Base-by-base conservation (phyloP, 23 tunicate genomes). In the Diplosoma virens region DNA sequence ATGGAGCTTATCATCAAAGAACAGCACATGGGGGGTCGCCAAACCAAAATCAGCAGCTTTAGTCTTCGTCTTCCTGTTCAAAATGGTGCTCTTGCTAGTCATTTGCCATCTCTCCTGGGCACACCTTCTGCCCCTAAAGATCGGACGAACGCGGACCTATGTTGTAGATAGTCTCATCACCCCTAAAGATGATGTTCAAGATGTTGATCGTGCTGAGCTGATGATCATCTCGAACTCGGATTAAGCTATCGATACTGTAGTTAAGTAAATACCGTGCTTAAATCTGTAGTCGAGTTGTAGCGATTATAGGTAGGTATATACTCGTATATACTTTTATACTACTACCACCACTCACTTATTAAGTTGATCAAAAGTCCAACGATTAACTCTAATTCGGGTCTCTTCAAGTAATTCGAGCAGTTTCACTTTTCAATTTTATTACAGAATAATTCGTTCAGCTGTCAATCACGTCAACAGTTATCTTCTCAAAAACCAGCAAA, bases 11-110 rank as follows among this genome's bases (percentile, higher is more conserved):
- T 68, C 54, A 68, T 68, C 53, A 68, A 68, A 68, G 75, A 68
- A 68, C 75, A 36, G 75, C 75, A 68, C 32, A 34, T 68, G 75
- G 75, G 35, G 54, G 75, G 75, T 68, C 22, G 75, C 75, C 75
- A 68, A 28, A 68, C 75, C 7, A 41, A 56, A 11, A 56, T 56
- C 63, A 68, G 14, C 54, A 68, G 25, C 75, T 68, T 36, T 54
- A 34, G 35, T 68, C 54, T 16, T 28, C 22, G 54, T 68, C 54
- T 53, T 28, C 75, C 75, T 68, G 54, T 68, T 68, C 54, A 68
- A 68, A 16, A 68, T 68, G 75, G 53, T 68, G 75, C 75, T 68
- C 54, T 54, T 21, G 53, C 75, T 28, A 68, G 32, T 28, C 75
- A 30, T 29, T 64, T n/a, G 18, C 35, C 34, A 64, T 64, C 71